These are phyloP conservation scores for Coenobita brevimanus DNA, from an alignment of 1,140 invertebrate species.

Conservation along the genomic window DNA sequence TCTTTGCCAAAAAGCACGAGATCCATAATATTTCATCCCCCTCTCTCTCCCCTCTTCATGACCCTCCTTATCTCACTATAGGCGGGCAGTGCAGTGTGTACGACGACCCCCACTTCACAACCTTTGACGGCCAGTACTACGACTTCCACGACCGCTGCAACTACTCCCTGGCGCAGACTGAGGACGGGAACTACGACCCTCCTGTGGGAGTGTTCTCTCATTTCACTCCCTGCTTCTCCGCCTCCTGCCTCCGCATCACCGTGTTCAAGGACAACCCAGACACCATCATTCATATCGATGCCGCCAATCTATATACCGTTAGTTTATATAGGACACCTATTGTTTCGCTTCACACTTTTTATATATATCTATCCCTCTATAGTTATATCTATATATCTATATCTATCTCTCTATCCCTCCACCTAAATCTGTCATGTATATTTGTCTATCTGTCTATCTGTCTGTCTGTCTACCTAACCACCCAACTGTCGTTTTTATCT, in stretches of 20 bases:
- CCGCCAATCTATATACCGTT: too few relatives aligned
- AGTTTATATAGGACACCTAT: too few relatives aligned
- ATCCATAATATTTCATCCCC: not conserved
- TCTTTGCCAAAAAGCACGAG: not conserved
- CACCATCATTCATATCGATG: not conserved
- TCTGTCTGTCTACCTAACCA: too few relatives aligned
- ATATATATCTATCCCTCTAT: too few relatives aligned
- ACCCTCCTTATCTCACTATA: conserved; percentile 1
- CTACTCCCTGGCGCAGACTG: conserved; percentile 16
- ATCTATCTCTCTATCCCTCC: too few relatives aligned
- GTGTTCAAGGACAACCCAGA: not conserved
- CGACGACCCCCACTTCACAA: conserved; percentile 11
- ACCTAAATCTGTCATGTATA: too few relatives aligned
- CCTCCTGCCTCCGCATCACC: not conserved
- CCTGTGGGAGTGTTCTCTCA: not conserved
- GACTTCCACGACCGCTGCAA: not conserved
- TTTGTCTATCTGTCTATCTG: too few relatives aligned
- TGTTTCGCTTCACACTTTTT: too few relatives aligned
- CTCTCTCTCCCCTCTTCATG: not conserved
- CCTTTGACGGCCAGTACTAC: not conserved
- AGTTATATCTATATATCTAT: too few relatives aligned
- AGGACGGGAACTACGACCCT: not conserved
- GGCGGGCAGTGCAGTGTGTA: conserved; percentile 4
- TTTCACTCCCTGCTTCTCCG: not conserved
- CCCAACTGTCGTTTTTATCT: too few relatives aligned